Conservation (phyloP, 2,113 vertebrate genomes). For the Carassius gibelio region DNA sequence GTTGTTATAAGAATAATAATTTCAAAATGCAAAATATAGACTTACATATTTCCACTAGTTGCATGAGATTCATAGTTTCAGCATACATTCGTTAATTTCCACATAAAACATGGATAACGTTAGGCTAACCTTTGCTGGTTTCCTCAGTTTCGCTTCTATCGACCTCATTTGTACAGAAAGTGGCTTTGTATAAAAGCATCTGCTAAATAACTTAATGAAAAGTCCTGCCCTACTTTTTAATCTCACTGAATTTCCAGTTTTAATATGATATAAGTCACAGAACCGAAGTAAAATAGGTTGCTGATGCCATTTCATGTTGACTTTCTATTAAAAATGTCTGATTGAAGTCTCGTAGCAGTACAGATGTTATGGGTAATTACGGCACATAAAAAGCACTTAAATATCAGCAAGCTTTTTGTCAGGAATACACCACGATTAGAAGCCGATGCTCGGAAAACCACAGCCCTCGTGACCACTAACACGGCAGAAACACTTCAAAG, state of each 20-base stretch:
- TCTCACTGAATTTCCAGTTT: not conserved
- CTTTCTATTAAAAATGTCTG: not conserved
- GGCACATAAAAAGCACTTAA: conserved; percentile 9
- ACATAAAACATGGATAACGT: not conserved
- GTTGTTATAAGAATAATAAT: not conserved
- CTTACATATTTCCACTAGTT: too few species aligned
- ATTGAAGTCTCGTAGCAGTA: not conserved
- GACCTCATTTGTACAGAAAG: too few species aligned
- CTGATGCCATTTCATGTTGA: not conserved
- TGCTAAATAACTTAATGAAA: too few species aligned
- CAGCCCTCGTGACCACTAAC: conserved; percentile 60
- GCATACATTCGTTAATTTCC: not conserved
- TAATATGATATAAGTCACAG: not conserved
- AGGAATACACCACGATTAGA: not conserved
- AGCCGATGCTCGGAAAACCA: conserved; percentile 43
- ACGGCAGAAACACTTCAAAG: conserved; percentile 73
- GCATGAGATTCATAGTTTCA: not conserved
- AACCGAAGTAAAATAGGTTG: not conserved
- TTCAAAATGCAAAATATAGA: not conserved
- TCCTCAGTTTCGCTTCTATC: too few species aligned
- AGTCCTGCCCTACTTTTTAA: not conserved
- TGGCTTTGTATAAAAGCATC: too few species aligned
- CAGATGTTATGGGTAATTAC: conserved; percentile 22
- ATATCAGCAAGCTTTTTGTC: not conserved
- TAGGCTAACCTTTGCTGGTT: too few species aligned